phyloP scores from a whole-genome alignment of 2,113 vertebrate species.

The Trochalopteron elliotii region DNA sequence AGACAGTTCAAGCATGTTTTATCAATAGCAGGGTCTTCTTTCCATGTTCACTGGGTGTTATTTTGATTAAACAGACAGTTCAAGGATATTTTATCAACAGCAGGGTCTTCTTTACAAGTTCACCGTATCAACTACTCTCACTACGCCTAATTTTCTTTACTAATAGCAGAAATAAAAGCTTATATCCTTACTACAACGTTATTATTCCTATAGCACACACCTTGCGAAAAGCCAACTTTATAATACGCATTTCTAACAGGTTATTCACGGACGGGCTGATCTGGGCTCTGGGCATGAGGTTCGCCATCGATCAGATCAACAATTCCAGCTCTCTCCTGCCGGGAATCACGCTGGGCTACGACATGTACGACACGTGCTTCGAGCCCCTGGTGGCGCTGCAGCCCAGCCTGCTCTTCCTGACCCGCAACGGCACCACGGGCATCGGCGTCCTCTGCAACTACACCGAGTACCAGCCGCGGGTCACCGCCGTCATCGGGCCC shows the following conservation, averaged over 20 bases:
- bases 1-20: too few species aligned
- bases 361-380: conserved; percentile 76
- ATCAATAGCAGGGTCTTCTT: too few species aligned
- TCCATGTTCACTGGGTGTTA: too few species aligned
- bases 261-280: conserved; percentile 70
- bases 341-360: conserved; percentile 77
- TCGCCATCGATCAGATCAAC: conserved; percentile 89
- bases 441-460: conserved; percentile 77
- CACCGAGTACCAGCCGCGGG: conserved; percentile 77
- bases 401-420: conserved; percentile 80
- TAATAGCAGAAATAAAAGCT: too few species aligned
- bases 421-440: neutral
- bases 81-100: too few species aligned
- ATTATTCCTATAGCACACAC: too few species aligned
- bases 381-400: conserved; percentile 75
- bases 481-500: conserved; percentile 85
- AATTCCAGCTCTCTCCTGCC: conserved; percentile 77
- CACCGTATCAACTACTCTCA: too few species aligned
- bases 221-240: too few species aligned
- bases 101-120: too few species aligned
- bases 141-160: too few species aligned
- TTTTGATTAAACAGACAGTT: too few species aligned
- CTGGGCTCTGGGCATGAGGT: conserved; percentile 83
- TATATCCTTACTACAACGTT: too few species aligned
- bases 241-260: conserved; percentile 49